Conservation (phyloP, 30 jellyfish, hydroid and myxozoan species). For the Hydractinia echinata region DNA sequence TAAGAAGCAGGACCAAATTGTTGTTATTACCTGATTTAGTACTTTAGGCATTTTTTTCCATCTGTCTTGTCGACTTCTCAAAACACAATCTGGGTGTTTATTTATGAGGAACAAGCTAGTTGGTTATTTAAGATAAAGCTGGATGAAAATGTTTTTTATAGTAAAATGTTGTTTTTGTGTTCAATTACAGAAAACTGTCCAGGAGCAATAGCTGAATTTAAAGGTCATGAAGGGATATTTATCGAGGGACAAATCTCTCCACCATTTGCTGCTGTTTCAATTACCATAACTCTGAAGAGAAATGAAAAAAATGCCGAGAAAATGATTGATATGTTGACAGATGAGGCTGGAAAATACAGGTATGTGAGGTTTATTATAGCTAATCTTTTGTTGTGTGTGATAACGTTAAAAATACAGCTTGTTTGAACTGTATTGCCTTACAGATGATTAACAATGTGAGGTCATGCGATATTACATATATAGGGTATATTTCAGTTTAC, state of each 20-base stretch:
- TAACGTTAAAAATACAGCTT: too few species aligned
- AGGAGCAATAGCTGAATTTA: slow-evolving; percentile 65
- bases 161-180: too few species aligned
- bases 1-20: too few species aligned
- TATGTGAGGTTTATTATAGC: background rate
- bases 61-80: background rate
- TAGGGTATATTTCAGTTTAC: too few species aligned
- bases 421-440: too few species aligned
- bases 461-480: too few species aligned
- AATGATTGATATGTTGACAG: slow-evolving; percentile 45
- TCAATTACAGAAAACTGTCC: slow-evolving; percentile 64
- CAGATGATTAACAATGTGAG: too few species aligned
- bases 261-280: slow-evolving; percentile 59
- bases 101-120: background rate
- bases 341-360: slow-evolving; percentile 73
- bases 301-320: slow-evolving; percentile 46
- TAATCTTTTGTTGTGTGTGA: too few species aligned
- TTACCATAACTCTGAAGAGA: slow-evolving; percentile 45
- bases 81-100: background rate
- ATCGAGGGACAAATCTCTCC: slow-evolving; percentile 74
- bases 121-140: background rate
- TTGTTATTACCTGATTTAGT: too few species aligned
- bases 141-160: too few species aligned
- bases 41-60: too few species aligned
- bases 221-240: slow-evolving; percentile 88